Evolutionary conservation across 2,797 vertebrate species (phyloP).

Genomic region (Alca torda): DNA sequence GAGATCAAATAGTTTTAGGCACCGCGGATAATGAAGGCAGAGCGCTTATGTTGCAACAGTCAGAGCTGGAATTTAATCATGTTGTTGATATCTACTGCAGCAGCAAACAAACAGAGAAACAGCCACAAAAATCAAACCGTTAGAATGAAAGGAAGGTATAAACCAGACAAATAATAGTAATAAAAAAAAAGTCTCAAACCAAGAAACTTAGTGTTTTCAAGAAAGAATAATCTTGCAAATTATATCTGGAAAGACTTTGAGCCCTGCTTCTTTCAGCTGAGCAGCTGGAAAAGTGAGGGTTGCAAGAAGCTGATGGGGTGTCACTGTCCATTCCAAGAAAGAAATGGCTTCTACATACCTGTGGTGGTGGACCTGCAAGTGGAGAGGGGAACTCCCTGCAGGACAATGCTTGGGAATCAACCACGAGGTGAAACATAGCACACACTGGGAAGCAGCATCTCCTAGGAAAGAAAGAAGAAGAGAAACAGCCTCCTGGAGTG

Average conservation of each 20-base stretch:
- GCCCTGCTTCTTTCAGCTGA: neutral
- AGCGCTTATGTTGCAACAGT: constrained; percentile 47
- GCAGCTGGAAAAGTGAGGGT: neutral
- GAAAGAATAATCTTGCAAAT: neutral
- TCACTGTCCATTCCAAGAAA: neutral
- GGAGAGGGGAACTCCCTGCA: neutral
- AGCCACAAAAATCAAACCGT: constrained; percentile 55
- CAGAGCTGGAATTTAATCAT: constrained; percentile 63
- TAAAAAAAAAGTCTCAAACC: neutral
- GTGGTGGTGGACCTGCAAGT: neutral
- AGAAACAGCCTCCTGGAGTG: neutral
- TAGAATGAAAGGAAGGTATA: constrained; percentile 33
- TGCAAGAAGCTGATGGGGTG: neutral
- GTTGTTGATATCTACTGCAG: constrained; percentile 57
- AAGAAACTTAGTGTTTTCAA: neutral
- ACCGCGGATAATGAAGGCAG: constrained; percentile 54
- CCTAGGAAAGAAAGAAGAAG: neutral
- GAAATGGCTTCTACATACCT: neutral
- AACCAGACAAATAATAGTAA: constrained; percentile 30
- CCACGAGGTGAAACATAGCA: neutral
- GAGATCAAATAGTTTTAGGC: constrained; percentile 71
- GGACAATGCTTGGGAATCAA: neutral
- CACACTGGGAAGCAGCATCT: neutral
- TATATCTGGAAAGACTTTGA: neutral
- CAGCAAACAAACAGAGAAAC: constrained; percentile 39